Conservation (phyloP, 2,797 vertebrate genomes). For the Sebastes goodei region DNA sequence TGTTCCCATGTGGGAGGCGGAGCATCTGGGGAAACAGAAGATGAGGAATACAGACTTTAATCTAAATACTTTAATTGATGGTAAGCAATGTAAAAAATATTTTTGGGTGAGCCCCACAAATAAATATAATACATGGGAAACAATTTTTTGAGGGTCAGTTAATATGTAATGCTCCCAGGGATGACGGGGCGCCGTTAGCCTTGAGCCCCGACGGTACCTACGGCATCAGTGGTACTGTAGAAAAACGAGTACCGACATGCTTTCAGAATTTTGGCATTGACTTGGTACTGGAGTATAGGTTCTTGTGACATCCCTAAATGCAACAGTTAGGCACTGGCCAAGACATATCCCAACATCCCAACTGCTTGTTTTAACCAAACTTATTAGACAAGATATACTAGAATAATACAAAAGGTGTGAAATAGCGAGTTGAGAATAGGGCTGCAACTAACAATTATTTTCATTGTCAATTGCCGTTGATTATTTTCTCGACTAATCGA, state of each 20-base stretch:
- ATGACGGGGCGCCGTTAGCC: too few relatives aligned
- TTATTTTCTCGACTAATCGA: too few relatives aligned
- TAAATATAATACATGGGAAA: background rate
- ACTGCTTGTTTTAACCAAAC: background rate
- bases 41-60: background rate
- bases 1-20: conserved; percentile 98
- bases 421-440: background rate
- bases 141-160: background rate
- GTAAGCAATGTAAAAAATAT: background rate
- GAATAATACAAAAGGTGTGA: background rate
- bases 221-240: too few relatives aligned
- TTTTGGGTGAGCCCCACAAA: background rate
- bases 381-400: background rate
- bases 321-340: background rate
- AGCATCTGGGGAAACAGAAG: conserved; percentile 84
- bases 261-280: too few relatives aligned
- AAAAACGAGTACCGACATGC: too few relatives aligned
- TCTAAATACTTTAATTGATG: background rate
- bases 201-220: too few relatives aligned
- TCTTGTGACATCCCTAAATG: background rate
- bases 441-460: too few relatives aligned
- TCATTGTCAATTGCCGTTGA: too few relatives aligned
- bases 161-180: too few relatives aligned
- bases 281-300: too few relatives aligned
- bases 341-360: background rate